Base-by-base conservation (phyloP, 92 coral and sea anemone genomes). In the Zoanthus gigantus region DNA sequence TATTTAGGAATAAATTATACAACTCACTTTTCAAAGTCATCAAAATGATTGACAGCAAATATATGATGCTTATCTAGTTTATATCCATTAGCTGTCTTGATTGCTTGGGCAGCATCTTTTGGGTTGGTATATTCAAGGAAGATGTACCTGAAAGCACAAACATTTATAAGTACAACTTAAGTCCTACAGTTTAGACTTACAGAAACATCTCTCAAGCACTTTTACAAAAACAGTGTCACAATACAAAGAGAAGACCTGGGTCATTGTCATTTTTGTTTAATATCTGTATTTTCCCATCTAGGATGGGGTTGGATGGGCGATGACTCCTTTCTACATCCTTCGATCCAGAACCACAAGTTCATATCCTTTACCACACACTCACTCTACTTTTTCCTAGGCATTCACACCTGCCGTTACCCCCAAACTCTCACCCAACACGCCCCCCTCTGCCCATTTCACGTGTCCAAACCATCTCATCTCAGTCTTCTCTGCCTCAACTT, bases 41-140 rank as follows among this genome's bases (percentile, higher is more conserved):
- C 95, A 92, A 97, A 97, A 63, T 89, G 96, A 84, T 95, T 97
- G 56, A 95, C 99, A 83, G 98, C 96, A 95, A 97, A 97, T 78
- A 97, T 94, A 37, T 97, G 99, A 53, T 97, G 99, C 67, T 97
- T 97, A 83, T 97, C 99, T 72, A 97, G 89, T 58, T 97, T 97
- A 88, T 97, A 97, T 11, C 99, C 99, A 92, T 97, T 97, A 17
- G 99, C 99, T 75, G 98, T 95, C 83, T 97, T 97, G 15, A 95
- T 97, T 29, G 99, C 99, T 82, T 95, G 96, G 1, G 91, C 96
- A 0, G 99, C 98, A 91, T 97, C 99, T 74, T 87, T 87, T 1
- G 92, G 77, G 92, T 91, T 94, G 30, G 98, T 87, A 87, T 92
- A 97, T 89, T 97, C 99, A 86, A 97, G 89, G 88, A 97, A 97